Percentiles rank a stretch among this genome's conserved stretches.
These are phyloP conservation scores for Xestia xanthographa DNA, from an alignment of 2,888 invertebrate species.

Conservation along the genomic window DNA sequence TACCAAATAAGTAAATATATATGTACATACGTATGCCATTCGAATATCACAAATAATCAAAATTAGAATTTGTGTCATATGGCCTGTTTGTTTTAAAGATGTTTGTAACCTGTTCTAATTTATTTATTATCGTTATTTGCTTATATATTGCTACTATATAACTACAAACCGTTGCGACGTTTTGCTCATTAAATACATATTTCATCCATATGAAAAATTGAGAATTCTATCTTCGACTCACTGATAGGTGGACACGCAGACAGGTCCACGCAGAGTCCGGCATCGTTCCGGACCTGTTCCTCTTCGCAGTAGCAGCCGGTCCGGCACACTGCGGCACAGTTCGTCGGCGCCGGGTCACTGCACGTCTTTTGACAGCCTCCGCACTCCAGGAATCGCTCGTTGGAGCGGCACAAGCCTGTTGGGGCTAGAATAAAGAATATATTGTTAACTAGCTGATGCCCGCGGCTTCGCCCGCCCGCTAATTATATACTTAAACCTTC, in stretches of 20 bases:
- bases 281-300: constrained; percentile 75
- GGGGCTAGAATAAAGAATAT: constrained; percentile 71
- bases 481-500: too few species aligned
- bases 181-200: not conserved
- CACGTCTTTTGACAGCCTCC: constrained; percentile 83
- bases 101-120: not conserved
- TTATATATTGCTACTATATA: not conserved
- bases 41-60: constrained; percentile 5
- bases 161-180: not conserved
- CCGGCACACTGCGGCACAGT: constrained; percentile 77
- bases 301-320: constrained; percentile 81
- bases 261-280: constrained; percentile 78
- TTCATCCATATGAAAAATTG: not conserved
- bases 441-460: not conserved
- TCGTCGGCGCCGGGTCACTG: constrained; percentile 76
- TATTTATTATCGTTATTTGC: not conserved
- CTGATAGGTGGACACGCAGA: constrained; percentile 76
- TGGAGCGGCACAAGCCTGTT: constrained; percentile 76
- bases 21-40: not conserved
- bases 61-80: not conserved
- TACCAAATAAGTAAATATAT: too few species aligned
- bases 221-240: constrained; percentile 64
- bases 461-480: too few species aligned
- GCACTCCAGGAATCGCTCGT: constrained; percentile 78
- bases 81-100: not conserved